Base-by-base conservation (phyloP, 2,797 vertebrate species). In the Gambusia yucatana region DNA sequence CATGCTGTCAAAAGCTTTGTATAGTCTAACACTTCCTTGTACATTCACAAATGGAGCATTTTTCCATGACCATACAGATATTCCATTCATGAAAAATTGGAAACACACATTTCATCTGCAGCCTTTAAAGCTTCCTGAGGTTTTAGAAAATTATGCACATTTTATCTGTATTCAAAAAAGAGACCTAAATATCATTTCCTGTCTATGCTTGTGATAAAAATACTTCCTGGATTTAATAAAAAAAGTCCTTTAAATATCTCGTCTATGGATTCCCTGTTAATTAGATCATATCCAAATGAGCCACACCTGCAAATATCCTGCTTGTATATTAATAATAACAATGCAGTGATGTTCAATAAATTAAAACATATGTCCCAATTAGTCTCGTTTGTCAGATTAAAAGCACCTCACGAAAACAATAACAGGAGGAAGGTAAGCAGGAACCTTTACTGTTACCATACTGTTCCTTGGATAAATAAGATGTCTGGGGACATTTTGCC, bases 11-110 rank as follows among this genome's bases (percentile, higher is more conserved):
- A 17, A 57, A 13, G 28, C 16, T 46, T 57, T 63, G 77, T 20
- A 77, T 20, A 63, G 63, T 69, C 43, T 13, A 52, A 83, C 33
- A 77, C 41, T 71, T 87, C 72, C 50, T 84, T 77, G 48, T 80
- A 43, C 59, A 11, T 76, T 75, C 77, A 33, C 44, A n/a, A 52
- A 57, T 70, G 33, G 28, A 22, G 57, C 5, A 52, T 67, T 75
- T 59, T 82, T 82, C 55, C 80, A 79, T 73, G 9, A 71, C 28
- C 17, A 10, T 9, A 61, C 59, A 61, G 36, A 55, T 74, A 55
- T 50, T 73, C 46, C 14, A 41, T 39, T 69, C 36, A 52, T 55
- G 50, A 63, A 81, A 83, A 82, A 85, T 44, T 17, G 44, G 30
- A 86, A 86, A 79, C 47, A 43, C 25, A n/a, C 0, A 14, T 20